These are phyloP conservation scores for Catocala sponsa DNA, from an alignment of 2,888 invertebrate genomes.

Conservation along the genomic window DNA sequence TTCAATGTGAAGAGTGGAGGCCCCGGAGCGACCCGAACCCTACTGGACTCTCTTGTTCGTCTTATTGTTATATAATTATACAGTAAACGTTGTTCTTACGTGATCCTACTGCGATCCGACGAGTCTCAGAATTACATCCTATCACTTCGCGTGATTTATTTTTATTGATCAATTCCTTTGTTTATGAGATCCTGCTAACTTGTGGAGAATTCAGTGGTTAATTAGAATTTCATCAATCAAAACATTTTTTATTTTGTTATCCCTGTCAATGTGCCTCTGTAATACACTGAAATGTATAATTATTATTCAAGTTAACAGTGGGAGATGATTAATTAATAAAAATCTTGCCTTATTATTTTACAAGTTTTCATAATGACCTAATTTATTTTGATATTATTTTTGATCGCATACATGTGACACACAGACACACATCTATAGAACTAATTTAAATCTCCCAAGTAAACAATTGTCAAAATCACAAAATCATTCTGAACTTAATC, in stretches of 20 bases:
- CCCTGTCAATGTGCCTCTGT: slow-evolving; percentile 84
- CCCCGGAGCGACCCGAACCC: slow-evolving; percentile 78
- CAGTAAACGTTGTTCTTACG: slow-evolving; percentile 61
- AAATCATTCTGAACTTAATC: slow-evolving; percentile 38
- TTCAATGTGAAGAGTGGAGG: slow-evolving; percentile 83
- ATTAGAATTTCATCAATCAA: slow-evolving; percentile 85
- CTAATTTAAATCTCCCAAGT: slow-evolving; percentile 49
- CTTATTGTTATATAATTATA: slow-evolving; percentile 51
- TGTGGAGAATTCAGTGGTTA: slow-evolving; percentile 86
- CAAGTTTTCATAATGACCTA: slow-evolving; percentile 78
- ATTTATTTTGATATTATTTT: slow-evolving; percentile 32
- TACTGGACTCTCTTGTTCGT: slow-evolving; percentile 74
- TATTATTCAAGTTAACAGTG: slow-evolving; percentile 79
- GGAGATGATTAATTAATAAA: slow-evolving; percentile 79
- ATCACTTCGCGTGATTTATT: slow-evolving; percentile 65
- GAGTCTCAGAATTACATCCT: slow-evolving; percentile 58
- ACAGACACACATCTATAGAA: slow-evolving; percentile 29
- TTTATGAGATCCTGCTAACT: slow-evolving; percentile 86
- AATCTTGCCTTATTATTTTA: slow-evolving; percentile 82
- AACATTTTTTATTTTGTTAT: slow-evolving; percentile 87
- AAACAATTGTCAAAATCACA: slow-evolving; percentile 18
- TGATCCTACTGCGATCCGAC: slow-evolving; percentile 63
- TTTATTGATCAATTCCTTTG: slow-evolving; percentile 85
- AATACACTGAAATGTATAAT: slow-evolving; percentile 78
- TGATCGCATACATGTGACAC: slow-evolving; percentile 27